Conservation (phyloP, 2,797 vertebrate species). For the Oryzias sinensis region DNA sequence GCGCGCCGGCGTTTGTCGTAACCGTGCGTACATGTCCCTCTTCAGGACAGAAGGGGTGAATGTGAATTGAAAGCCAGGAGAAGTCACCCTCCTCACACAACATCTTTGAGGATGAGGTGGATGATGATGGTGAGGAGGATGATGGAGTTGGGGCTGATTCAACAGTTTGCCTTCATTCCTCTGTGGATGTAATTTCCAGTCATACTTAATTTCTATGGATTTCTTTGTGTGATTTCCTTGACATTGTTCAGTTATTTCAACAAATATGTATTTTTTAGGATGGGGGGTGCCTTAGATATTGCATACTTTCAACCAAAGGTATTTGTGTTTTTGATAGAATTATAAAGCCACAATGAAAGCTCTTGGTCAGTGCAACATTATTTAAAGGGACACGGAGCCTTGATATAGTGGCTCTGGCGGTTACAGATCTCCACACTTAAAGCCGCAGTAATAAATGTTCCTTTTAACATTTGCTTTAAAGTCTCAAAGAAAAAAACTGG, state of each 20-base stretch:
- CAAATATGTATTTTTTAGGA: too few species aligned
- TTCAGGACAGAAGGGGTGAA: conserved; percentile 53
- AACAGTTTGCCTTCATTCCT: conserved; percentile 45
- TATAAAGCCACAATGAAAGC: conserved; percentile 2
- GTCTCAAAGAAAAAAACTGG: background rate
- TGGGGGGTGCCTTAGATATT: too few species aligned
- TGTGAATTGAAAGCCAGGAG: conserved; percentile 41
- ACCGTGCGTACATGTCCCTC: conserved; percentile 53
- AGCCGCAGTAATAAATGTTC: background rate
- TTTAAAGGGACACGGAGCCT: conserved; percentile 2
- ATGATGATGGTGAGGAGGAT: conserved; percentile 19
- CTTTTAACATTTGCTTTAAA: background rate
- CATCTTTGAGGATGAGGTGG: conserved; percentile 10
- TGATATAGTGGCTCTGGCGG: background rate
- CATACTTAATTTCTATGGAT: conserved; percentile 1
- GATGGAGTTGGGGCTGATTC: conserved; percentile 37
- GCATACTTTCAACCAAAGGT: too few species aligned
- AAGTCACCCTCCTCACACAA: background rate
- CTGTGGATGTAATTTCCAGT: conserved; percentile 42
- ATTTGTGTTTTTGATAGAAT: background rate
- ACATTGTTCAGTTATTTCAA: too few species aligned
- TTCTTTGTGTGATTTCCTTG: background rate
- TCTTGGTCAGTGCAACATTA: conserved; percentile 25
- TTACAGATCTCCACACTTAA: background rate
- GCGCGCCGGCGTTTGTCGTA: conserved; percentile 36